Conservation (phyloP, 2,888 invertebrate genomes). For the Exocentrus adspersus region DNA sequence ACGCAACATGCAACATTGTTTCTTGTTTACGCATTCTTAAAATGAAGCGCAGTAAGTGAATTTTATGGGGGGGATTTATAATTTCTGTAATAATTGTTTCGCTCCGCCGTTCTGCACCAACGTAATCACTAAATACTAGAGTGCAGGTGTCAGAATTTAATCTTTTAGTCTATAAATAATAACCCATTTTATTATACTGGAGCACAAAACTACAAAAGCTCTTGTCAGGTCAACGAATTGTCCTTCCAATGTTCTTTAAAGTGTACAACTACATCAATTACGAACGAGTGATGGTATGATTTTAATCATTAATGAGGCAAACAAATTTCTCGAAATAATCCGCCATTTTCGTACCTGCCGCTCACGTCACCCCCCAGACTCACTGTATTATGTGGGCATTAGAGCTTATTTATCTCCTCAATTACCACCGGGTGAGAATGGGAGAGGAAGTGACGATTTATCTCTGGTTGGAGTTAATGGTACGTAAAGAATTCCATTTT, state of each 20-base stretch:
- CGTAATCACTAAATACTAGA: too few relatives aligned
- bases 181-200: too few relatives aligned
- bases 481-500: constrained; percentile 20
- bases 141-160: too few relatives aligned
- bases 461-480: constrained; percentile 21
- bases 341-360: neutral
- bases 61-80: constrained; percentile 2
- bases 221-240: too few relatives aligned
- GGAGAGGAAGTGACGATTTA: constrained; percentile 14
- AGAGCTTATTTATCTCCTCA: constrained; percentile 7
- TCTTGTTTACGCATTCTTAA: constrained; percentile 5
- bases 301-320: too few relatives aligned
- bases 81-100: neutral
- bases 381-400: constrained; percentile 7
- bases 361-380: neutral
- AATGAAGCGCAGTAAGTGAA: neutral
- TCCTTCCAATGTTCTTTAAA: too few relatives aligned
- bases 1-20: constrained; percentile 10
- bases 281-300: too few relatives aligned
- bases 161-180: too few relatives aligned
- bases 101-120: too few relatives aligned
- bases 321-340: too few relatives aligned
- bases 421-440: constrained; percentile 15
- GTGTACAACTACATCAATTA: too few relatives aligned
- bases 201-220: too few relatives aligned